Base-by-base conservation (phyloP, 1,140 invertebrate genomes). In the Lysiphlebus fabarum region DNA sequence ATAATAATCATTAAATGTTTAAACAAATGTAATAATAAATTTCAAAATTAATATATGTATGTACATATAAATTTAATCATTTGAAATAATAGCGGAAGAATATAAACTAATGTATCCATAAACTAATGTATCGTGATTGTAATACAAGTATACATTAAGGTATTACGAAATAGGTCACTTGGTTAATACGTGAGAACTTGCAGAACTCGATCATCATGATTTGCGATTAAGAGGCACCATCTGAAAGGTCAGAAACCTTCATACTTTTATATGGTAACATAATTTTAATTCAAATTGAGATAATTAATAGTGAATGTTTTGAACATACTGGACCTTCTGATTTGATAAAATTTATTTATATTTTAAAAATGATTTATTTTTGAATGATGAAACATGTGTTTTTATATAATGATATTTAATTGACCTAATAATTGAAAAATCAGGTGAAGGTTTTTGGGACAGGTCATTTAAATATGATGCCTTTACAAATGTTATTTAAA, bases 81-180 rank as follows among this genome's bases (percentile, higher is more conserved):
- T 26, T 26, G 17, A 26, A 26, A 45, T 45, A 38, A 51, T 12
- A 58, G 42, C 36, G 45, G 37, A 50, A 49, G 14, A 60, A 41
- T 10, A 2, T 4, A 48, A 47, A 55, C 40, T n/a, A 14, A 53
- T 53, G 10, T 38, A 44, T 54, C 36, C 33, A 26, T 14, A 47
- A 44, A 43, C 14, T 8, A 42, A n/a, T 49, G 37, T 36, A 40
- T 36, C n/a, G 43, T 33, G 53, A 53, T 47, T 34, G 41, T 36
- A 47, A 54, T 12, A 40, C 57, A 45, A 38, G 33, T 51, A 44
- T 49, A 26, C 4, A 2, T 1, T 26, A 4, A 2, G 17, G 36
- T 49, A 48, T 72, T 72, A 56, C 70, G 53, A 65, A 65, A 71
- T 70, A 70, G 70, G 70, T 72, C 68, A 68, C 42, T 41, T 45